Evolutionary conservation across 2,113 vertebrate species (phyloP), one percentile per base, ranked within the genome.

Genomic region (Phalacrocorax pelagicus): DNA sequence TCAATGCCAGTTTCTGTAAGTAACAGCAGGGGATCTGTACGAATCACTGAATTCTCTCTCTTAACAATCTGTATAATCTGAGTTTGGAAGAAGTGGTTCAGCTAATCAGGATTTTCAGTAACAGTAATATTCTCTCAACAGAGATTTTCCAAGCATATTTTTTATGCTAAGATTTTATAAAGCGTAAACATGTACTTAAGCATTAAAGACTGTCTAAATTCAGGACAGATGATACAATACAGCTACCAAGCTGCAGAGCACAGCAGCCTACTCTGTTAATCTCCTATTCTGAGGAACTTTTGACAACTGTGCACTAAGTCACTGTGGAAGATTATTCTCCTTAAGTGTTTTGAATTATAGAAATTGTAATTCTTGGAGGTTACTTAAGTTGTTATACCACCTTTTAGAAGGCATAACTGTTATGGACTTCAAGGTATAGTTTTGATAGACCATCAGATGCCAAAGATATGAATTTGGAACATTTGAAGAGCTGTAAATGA

Each of bases 181-280:
- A 57, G 1, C 17, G 7, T 55, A 58, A 51, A 22, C 2, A 3
- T 30, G 4, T 49, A 55, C 8, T 42, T 86, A 27, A 80, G 3
- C 13, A 44, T 75, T 80, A 34, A 84, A 40, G 3, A 22, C 21
- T 46, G 10, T 72, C 32, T 74, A 34, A 55, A 58, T 71, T 73
- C 40, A 88, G 7, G 13, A 77, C 10, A 88, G 46, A 47, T 42
- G 13, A 29, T 46, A 24, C 7, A 88, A 24, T 9, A 15, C 3
- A 57, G 6, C 12, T 66, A 27, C 17, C 3, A 46, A 90, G 46
- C 2, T 6, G 18, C 0, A 0, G 23, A 63, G 18, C 1, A 2
- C 49, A 79, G 11, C 22, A 80, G 32, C 0, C 1, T 47, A 24
- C 46, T 59, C 51, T 54, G 20, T 36, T 51, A 22, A n/a, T 13